Evolutionary conservation across 2,797 vertebrate genomes (phyloP).

Genomic region (Miichthys miiuy): DNA sequence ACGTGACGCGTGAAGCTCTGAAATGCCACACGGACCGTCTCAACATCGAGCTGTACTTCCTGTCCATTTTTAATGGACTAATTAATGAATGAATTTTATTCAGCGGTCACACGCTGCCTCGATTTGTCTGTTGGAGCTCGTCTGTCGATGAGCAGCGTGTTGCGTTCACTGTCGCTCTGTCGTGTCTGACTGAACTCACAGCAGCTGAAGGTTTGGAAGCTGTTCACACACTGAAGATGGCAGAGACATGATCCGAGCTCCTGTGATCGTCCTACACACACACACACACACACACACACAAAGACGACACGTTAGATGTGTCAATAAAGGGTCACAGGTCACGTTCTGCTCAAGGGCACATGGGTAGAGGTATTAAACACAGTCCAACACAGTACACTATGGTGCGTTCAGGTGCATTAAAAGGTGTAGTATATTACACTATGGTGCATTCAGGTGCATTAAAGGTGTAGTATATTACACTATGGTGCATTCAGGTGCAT

Average conservation of each 20-base stretch:
- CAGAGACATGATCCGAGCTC: slow-evolving; percentile 90
- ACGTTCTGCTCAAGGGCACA: neutral
- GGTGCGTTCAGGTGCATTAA: neutral
- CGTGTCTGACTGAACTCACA: slow-evolving; percentile 82
- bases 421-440: neutral
- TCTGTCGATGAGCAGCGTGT: neutral
- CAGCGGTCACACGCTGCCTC: too few relatives aligned
- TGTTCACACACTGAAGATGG: slow-evolving; percentile 90
- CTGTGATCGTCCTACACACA: slow-evolving; percentile 91
- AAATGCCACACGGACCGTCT: too few relatives aligned
- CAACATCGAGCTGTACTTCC: neutral
- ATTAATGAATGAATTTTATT: too few relatives aligned
- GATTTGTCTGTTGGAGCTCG: too few relatives aligned
- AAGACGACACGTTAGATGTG: neutral
- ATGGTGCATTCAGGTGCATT: neutral
- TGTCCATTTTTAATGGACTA: too few relatives aligned
- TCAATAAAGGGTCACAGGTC: neutral
- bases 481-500: neutral
- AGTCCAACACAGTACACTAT: too few relatives aligned
- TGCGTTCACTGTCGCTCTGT: too few relatives aligned
- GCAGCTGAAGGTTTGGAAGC: slow-evolving; percentile 91
- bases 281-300: slow-evolving; percentile 27
- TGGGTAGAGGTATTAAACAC: neutral
- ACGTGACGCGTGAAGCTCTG: too few relatives aligned
- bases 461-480: neutral